Evolutionary conservation across 2,888 invertebrate species (phyloP).

Genomic region (Drosophila monieri): DNA sequence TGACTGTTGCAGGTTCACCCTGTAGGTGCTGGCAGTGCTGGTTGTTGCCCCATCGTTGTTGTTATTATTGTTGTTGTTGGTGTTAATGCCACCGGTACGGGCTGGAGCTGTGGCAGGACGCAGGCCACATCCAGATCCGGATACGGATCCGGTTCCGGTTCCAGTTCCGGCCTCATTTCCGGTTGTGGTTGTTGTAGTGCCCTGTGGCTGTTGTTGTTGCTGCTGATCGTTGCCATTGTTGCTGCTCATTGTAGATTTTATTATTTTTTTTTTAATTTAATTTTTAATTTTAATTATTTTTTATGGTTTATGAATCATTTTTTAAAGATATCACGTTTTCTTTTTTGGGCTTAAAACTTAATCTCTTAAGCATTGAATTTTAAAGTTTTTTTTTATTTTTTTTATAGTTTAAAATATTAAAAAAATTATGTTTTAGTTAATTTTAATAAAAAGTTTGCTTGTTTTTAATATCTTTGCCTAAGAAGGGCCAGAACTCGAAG

Average conservation of each 20-base stretch:
- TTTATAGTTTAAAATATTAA: background rate
- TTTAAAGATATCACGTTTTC: background rate
- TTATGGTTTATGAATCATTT: constrained; percentile 4
- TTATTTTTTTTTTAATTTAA: background rate
- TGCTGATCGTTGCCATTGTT: constrained; percentile 62
- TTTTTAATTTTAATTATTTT: background rate
- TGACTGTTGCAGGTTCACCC: constrained; percentile 60
- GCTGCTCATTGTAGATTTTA: constrained; percentile 46
- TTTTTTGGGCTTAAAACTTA: background rate
- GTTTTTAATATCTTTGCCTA: background rate
- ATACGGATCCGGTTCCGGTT: constrained; percentile 39
- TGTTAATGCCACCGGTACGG: constrained; percentile 61
- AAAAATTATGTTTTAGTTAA: background rate
- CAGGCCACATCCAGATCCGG: constrained; percentile 17
- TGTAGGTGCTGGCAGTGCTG: constrained; percentile 55
- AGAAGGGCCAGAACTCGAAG: too few species aligned
- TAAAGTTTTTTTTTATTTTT: background rate
- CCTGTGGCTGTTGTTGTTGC: constrained; percentile 37
- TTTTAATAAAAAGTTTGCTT: background rate
- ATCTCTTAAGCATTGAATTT: background rate
- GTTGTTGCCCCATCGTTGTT: constrained; percentile 45
- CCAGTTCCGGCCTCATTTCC: constrained; percentile 41
- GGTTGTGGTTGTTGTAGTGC: constrained; percentile 52
- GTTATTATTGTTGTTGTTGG: constrained; percentile 58
- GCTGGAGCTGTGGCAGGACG: constrained; percentile 57